phyloP scores from a whole-genome alignment of 2,113 vertebrate species.

The Lophotis ruficrista region DNA sequence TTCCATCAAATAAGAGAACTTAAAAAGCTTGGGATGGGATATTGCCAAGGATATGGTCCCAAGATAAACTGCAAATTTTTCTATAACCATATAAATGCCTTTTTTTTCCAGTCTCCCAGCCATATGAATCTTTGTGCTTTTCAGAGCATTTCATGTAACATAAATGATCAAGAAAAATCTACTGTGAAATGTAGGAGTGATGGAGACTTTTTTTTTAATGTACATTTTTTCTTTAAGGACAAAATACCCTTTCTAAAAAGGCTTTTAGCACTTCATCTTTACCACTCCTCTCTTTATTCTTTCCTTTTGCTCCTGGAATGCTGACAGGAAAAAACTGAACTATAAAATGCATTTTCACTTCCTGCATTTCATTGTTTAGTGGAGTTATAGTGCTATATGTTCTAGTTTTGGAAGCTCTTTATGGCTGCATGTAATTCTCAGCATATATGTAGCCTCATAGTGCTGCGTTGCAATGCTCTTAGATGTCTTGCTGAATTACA shows the following conservation, averaged over 20 bases:
- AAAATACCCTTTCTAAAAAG: conserved; percentile 9
- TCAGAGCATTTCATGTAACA: background rate
- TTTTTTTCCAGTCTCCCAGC: background rate
- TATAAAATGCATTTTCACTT: conserved; percentile 1
- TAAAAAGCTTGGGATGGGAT: background rate
- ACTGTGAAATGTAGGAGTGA: background rate
- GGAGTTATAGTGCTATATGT: background rate
- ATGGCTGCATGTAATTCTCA: background rate
- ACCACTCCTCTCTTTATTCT: conserved; percentile 4
- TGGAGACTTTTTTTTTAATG: background rate
- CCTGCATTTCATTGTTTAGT: background rate
- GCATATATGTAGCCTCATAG: background rate
- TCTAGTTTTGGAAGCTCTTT: conserved; percentile 9
- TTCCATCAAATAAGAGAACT: background rate
- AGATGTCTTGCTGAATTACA: conserved; percentile 29
- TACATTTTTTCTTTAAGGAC: background rate
- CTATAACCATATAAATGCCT: background rate
- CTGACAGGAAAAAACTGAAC: conserved; percentile 19
- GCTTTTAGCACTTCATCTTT: conserved; percentile 56
- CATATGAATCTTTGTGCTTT: background rate
- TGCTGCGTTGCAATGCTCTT: background rate
- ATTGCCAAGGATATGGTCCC: background rate
- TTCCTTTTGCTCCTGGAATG: conserved; percentile 53
- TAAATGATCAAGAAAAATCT: conserved; percentile 12
- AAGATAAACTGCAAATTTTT: background rate